These are phyloP conservation scores for Marisa cornuarietis DNA, from an alignment of 1,140 invertebrate genomes.

Conservation along the genomic window DNA sequence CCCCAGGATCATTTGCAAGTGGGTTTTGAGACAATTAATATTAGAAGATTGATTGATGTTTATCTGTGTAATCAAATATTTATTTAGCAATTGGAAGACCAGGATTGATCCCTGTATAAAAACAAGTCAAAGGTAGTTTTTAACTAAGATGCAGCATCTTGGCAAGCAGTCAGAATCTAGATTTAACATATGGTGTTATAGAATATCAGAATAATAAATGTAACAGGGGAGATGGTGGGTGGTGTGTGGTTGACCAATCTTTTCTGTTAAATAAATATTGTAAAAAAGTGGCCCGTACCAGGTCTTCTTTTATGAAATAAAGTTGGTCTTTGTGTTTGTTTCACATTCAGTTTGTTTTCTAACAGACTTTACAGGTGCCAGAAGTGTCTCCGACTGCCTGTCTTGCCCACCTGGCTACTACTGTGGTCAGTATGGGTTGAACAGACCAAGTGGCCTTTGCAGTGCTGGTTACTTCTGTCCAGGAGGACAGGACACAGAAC, in stretches of 20 bases:
- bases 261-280: too few relatives aligned
- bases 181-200: too few relatives aligned
- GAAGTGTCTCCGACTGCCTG: constrained; percentile 51
- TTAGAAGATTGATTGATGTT: background rate
- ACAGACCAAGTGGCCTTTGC: constrained; percentile 47
- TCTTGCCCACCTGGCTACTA: constrained; percentile 57
- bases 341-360: constrained; percentile 14
- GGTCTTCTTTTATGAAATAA: background rate
- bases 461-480: constrained; percentile 58
- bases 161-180: too few relatives aligned
- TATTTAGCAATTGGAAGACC: background rate
- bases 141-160: background rate
- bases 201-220: too few relatives aligned
- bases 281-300: too few relatives aligned
- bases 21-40: constrained; percentile 2
- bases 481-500: constrained; percentile 47
- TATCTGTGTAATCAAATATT: background rate
- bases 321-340: background rate
- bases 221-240: too few relatives aligned
- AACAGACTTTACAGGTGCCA: constrained; percentile 50
- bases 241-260: too few relatives aligned
- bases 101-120: background rate
- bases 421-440: constrained; percentile 54
- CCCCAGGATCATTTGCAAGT: constrained; percentile 58
- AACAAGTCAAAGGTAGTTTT: background rate